A percentile compares a stretch with the other conserved stretches of the same genome.
Conservation (phyloP, 2,113 vertebrate species). For the Pachypanchax playfairii region DNA sequence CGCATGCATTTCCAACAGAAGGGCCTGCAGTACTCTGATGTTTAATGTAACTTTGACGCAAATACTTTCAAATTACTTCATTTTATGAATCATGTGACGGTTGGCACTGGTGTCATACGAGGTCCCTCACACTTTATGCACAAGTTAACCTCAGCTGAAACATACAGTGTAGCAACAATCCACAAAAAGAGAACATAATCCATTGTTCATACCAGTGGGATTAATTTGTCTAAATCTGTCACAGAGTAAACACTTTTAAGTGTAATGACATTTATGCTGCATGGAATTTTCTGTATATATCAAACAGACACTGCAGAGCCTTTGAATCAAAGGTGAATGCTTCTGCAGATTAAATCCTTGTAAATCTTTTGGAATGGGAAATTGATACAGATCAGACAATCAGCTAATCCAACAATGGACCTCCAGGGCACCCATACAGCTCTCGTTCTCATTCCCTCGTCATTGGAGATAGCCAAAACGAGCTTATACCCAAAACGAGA, state of each 20-base stretch:
- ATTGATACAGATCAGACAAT: constrained; percentile 39
- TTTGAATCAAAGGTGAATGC: constrained; percentile 26
- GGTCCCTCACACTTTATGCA: not conserved
- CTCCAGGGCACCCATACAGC: constrained; percentile 36
- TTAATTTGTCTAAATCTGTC: not conserved
- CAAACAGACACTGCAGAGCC: constrained; percentile 15
- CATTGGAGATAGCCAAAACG: constrained; percentile 1
- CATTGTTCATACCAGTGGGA: not conserved
- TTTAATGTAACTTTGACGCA: not conserved
- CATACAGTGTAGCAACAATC: not conserved
- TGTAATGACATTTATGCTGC: not conserved
- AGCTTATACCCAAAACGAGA: constrained; percentile 16
- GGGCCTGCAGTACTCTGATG: not conserved
- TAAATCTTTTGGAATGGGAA: constrained; percentile 39
- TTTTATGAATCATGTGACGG: not conserved
- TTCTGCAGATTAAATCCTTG: constrained; percentile 35
- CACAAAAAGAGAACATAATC: not conserved
- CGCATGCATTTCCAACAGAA: not conserved
- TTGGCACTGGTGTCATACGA: not conserved
- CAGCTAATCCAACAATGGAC: constrained; percentile 44
- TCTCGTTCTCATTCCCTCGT: constrained; percentile 25
- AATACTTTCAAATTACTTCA: not conserved
- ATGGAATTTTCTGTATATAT: constrained; percentile 26
- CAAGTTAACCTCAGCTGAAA: not conserved
- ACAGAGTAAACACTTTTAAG: constrained; percentile 12